Base-by-base conservation (phyloP, 2,797 vertebrate genomes). In the Epinephelus coioides region DNA sequence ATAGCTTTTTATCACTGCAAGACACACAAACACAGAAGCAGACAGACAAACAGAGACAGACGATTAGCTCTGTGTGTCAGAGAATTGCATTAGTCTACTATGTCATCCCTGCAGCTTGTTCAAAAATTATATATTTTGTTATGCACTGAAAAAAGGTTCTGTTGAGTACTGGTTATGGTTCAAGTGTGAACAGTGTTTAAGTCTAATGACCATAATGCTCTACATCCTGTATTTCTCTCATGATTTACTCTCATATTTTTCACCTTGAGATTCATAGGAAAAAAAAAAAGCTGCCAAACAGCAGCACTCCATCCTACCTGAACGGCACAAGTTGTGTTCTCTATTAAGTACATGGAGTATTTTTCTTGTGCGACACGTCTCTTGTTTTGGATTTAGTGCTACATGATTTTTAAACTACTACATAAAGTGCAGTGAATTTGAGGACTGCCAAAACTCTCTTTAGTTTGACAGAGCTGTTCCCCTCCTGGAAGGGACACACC, bases 351-450 rank as follows among this genome's bases (percentile, higher is more conserved):
- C 19, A 23, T 19, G 2, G 13, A n/a, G 13, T 53, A 15, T 40
- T 34, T 49, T 23, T 62, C 49, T 46, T 10, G 13, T 30, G 19
- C 6, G 2, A 62, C 38, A 19, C 6, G 4, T 49, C 11, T 70
- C 38, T 68, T 53, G 6, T 63, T 43, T 18, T 46, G 55, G 66
- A 25, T 27, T 69, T 40, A 65, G 54, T 38, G 54, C 38, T 46
- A 9, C 43, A 49, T 11, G 38, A 51, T 66, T 69, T 60, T 65
- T 44, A 18, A 56, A 47, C 4, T 1, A 46, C 23, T 38, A 23
- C 19, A 56, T n/a, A 55, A 30, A 19, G 19, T 15, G 43, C 13
- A 63, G 38, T 47, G n/a, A 8, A 23, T 2, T 51, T 57, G 27
- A 30, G 14, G 40, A 25, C 65, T 15, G 61, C 30, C 34, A 7